Conservation (phyloP, 2,797 vertebrate genomes). For the Pseudomugil tenellus region DNA sequence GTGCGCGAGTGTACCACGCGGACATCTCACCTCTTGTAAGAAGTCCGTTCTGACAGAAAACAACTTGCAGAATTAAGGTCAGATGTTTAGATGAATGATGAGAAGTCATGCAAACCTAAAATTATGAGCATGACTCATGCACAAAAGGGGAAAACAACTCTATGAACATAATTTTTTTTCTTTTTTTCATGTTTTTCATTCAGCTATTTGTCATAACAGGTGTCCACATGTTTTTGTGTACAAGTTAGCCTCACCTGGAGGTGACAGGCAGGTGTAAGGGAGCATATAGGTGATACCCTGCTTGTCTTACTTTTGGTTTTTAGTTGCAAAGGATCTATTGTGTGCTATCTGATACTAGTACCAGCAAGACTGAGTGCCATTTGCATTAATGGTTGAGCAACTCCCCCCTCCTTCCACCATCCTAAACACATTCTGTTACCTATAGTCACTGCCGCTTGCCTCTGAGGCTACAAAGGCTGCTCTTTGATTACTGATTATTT, state of each 20-base stretch:
- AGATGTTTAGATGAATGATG: slow-evolving; percentile 10
- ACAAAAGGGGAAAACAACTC: neutral
- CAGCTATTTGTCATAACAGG: slow-evolving; percentile 11
- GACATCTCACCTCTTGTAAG: neutral
- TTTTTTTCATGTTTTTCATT: neutral
- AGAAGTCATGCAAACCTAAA: slow-evolving; percentile 1
- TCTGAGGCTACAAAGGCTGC: slow-evolving; percentile 25
- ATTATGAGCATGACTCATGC: neutral
- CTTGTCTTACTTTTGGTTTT: slow-evolving; percentile 67
- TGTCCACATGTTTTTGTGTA: slow-evolving; percentile 4
- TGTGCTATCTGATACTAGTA: slow-evolving; percentile 71
- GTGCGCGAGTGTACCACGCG: neutral
- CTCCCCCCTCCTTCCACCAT: slow-evolving; percentile 28
- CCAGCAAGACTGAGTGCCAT: slow-evolving; percentile 47
- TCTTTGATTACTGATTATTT: slow-evolving; percentile 67
- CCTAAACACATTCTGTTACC: slow-evolving; percentile 24
- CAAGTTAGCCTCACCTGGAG: slow-evolving; percentile 29
- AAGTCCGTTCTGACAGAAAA: neutral
- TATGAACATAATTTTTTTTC: neutral
- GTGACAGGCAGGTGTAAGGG: slow-evolving; percentile 58
- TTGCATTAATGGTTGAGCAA: slow-evolving; percentile 58
- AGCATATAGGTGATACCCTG: slow-evolving; percentile 49
- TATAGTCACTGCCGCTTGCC: slow-evolving; percentile 15
- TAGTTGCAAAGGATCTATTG: slow-evolving; percentile 66
- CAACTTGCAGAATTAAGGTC: slow-evolving; percentile 9